A percentile compares a stretch with the other conserved stretches of the same genome.
Conservation (phyloP, 2,113 vertebrate species). For the Columbina picui region DNA sequence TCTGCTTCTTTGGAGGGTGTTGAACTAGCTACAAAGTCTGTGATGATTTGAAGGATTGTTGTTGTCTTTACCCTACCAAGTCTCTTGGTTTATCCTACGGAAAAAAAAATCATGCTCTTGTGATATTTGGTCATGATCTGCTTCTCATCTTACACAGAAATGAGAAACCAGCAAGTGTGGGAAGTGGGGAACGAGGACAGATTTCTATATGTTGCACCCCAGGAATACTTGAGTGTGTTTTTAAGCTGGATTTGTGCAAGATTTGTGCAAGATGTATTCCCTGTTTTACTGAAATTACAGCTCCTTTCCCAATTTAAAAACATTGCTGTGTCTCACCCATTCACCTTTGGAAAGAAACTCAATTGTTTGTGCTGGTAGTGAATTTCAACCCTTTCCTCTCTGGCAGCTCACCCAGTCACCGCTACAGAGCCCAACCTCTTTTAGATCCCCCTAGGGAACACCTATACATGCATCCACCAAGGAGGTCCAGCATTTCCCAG, state of each 20-base stretch:
- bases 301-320: background rate
- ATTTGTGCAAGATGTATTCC: background rate
- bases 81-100: background rate
- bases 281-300: background rate
- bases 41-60: background rate
- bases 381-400: background rate
- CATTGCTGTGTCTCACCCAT: background rate
- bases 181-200: background rate
- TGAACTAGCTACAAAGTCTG: background rate
- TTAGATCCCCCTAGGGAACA: background rate
- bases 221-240: background rate
- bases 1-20: background rate
- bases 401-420: fast-evolving
- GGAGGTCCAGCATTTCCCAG: background rate
- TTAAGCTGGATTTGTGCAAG: background rate
- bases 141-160: background rate
- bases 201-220: background rate
- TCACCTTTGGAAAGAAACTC: background rate
- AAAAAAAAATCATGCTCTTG: background rate
- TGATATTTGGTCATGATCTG: background rate
- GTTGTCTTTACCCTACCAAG: background rate
- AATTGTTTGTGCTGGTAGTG: background rate
- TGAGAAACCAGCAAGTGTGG: background rate
- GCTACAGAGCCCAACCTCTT: background rate
- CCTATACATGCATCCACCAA: fast-evolving